Base-by-base conservation (phyloP, 2,888 invertebrate species). In the Antheraea yamamai region DNA sequence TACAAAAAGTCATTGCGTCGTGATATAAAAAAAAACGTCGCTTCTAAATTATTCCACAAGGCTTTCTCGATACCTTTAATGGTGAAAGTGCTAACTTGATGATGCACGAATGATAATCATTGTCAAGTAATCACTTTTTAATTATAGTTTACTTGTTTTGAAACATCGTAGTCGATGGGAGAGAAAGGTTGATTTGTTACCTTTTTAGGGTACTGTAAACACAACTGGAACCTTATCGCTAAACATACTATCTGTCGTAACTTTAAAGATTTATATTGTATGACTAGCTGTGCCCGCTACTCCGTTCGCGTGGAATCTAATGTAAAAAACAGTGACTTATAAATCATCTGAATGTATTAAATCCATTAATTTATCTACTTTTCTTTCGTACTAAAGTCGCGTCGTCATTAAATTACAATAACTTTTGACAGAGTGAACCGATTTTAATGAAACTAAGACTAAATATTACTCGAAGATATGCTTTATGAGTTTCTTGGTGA, bases 61-160 rank as follows among this genome's bases (percentile, higher is more conserved):
- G 10, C 16, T 20, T 39, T 39, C n/a, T 3, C 39, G 12, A 39
- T 70, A 70, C 39, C 70, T 39, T 70, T 70, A 10, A 70, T 70
- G 70, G 39, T 39, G 74, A 74, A 74, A 74, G 74, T 74, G 30
- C 16, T 66, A 66, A 30, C 64, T 66, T 66, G 58, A 70, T 70
- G 70, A 70, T 39, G 35, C 39, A 39, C n/a, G n/a, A 39, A 70
- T 39, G 23, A 8, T n/a, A 70, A 52, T 70, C 8, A 55, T 58
- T 74, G 52, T 66, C 64, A 66, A 70, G 30, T 74, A 74, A 74
- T 74, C 39, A 10, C 71, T 70, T 74, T 74, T 68, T 74, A 71
- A 74, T 74, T 68, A 74, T 70, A 55, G 64, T 18, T 68, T 18
- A 70, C 70, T 70, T 70, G 70, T 70, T 39, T 70, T 30, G 30